Conservation (phyloP, 2,113 vertebrate genomes). For the Dasypus novemcinctus region DNA sequence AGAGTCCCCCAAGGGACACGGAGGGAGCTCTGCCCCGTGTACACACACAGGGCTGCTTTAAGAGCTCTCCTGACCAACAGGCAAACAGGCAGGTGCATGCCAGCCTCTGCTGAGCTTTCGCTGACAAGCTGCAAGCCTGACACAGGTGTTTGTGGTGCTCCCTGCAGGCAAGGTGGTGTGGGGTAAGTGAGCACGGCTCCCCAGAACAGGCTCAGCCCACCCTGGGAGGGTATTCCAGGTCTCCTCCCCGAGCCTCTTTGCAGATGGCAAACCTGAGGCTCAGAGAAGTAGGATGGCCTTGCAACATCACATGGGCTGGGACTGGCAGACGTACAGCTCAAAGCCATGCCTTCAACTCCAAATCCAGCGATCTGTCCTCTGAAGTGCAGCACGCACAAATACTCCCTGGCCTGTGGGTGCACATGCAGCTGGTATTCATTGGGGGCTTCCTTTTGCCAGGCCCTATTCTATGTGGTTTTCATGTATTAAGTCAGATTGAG, state of each 20-base stretch:
- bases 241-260: background rate
- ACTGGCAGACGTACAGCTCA: rapidly evolving
- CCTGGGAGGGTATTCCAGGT: too few species aligned
- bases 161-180: background rate
- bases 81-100: rapidly evolving
- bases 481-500: background rate
- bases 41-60: background rate
- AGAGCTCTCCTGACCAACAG: background rate
- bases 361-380: background rate
- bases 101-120: background rate
- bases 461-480: background rate
- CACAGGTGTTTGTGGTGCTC: rapidly evolving
- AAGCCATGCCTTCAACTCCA: background rate
- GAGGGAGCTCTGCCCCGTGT: too few species aligned
- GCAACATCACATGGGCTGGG: background rate
- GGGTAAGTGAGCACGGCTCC: background rate
- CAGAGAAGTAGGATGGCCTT: background rate
- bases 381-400: rapidly evolving
- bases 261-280: background rate
- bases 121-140: too few species aligned
- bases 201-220: background rate
- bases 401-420: background rate
- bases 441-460: background rate
- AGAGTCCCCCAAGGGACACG: rapidly evolving
- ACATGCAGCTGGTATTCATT: rapidly evolving